Base-by-base conservation (phyloP, 2,797 vertebrate genomes). In the Delichon dasypus region DNA sequence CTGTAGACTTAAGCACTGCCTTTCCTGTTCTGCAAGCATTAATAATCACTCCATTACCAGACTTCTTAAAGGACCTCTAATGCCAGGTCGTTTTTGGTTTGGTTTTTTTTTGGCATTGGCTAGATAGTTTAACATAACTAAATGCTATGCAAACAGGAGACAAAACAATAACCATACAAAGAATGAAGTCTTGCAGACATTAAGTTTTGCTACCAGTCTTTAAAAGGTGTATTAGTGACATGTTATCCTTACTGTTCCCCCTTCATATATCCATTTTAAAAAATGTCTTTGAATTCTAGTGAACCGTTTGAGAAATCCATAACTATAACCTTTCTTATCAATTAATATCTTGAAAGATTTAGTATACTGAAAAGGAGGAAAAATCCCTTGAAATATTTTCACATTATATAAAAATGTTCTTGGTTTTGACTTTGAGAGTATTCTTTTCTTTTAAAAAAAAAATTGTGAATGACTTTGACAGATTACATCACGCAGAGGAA, bases 401-500 rank as follows among this genome's bases (percentile, higher is more conserved):
- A 23, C 1, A 4, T 53, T 78, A 13, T 40, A 45, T 29, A 64
- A 78, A 71, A 36, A 19, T 38, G n/a, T 84, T 84, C 15, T 30
- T 71, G 4, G 1, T 2, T 74, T 84, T 85, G 29, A 48, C 29
- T 67, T 34, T 44, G 13, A 67, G 29, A 68, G 0, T 17, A 48
- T 34, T 4, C 11, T 85, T 78, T 47, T 29, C 7, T 54, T 68
- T 38, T n/a, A n/a, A 16, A 23, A 61, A 85, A 92, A 92, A 76
- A 44, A 13, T 23, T 0, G 1, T 10, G 14, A 68, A 7, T 42
- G 18, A 3, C 5, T 76, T 79, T 60, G 20, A 67, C 1, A 0
- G 23, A 48, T 68, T 65, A 7, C 25, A 14, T 54, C 6, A 55
- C 11, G 3, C 21, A 72, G 51, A 26, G 68, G 21, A 61, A 78